A percentile compares a stretch with the other conserved stretches of the same genome.
These are phyloP conservation scores for Bugulina stolonifera DNA, from an alignment of 2,888 invertebrate genomes.

Conservation along the genomic window DNA sequence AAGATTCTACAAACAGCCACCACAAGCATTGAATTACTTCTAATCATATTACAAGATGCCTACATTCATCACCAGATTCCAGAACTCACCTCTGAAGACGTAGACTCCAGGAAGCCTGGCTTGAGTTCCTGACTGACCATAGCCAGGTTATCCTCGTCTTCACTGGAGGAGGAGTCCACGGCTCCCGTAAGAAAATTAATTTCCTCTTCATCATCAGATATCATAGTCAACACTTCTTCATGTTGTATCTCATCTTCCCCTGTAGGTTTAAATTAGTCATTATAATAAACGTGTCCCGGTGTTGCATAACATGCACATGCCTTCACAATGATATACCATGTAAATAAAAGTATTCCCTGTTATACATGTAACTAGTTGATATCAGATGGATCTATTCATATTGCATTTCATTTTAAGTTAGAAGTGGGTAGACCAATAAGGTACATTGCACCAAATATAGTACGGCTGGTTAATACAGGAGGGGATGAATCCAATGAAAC, in stretches of 20 bases:
- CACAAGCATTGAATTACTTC: not conserved
- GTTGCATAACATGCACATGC: too few relatives aligned
- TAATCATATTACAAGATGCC: not conserved
- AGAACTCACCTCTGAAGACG: not conserved
- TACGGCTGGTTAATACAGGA: too few relatives aligned
- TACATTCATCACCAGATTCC: not conserved
- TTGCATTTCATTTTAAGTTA: too few relatives aligned
- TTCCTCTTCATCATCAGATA: constrained; percentile 41
- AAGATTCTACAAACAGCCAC: not conserved
- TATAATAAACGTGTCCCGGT: too few relatives aligned
- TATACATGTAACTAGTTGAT: too few relatives aligned
- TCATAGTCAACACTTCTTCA: constrained; percentile 37
- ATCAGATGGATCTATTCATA: too few relatives aligned
- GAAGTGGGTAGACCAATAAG: too few relatives aligned
- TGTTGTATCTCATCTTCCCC: constrained; percentile 35
- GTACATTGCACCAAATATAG: too few relatives aligned
- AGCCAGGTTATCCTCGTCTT: constrained; percentile 42
- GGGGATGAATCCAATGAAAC: too few relatives aligned
- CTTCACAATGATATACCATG: too few relatives aligned
- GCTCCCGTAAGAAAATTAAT: constrained; percentile 37
- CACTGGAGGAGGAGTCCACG: constrained; percentile 33
- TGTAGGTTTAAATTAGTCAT: too few relatives aligned
- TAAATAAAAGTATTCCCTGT: too few relatives aligned
- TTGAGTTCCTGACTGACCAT: constrained; percentile 46
- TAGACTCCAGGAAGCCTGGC: constrained; percentile 33